Percentiles rank a stretch among this genome's conserved stretches.
phyloP scores from a whole-genome alignment of 2,888 invertebrate species.

The Campaea margaritaria region DNA sequence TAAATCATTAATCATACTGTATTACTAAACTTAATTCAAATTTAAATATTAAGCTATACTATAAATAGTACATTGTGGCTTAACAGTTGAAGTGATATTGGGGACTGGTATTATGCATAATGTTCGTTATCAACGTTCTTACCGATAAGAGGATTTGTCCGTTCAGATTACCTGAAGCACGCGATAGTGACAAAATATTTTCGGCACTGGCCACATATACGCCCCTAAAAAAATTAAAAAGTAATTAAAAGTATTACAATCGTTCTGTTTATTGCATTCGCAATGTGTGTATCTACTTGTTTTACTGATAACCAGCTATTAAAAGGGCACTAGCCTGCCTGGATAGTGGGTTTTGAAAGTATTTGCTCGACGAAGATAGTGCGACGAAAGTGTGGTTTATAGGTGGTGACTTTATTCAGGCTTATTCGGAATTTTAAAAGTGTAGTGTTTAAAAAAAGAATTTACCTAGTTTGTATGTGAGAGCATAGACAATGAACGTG shows the following conservation, averaged over 20 bases:
- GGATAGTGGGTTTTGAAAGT: conserved; percentile 14
- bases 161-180: conserved; percentile 25
- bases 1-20: too few species aligned
- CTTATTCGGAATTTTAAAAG: neutral
- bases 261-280: conserved; percentile 22
- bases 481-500: neutral
- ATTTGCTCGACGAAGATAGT: neutral
- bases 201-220: conserved; percentile 17
- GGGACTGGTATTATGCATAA: conserved; percentile 28
- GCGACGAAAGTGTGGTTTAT: neutral
- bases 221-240: conserved; percentile 1
- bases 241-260: conserved; percentile 10
- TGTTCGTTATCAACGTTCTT: conserved; percentile 33
- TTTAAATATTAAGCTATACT: too few species aligned
- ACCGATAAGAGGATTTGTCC: conserved; percentile 34
- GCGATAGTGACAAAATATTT: conserved; percentile 31
- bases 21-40: too few species aligned
- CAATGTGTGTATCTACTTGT: conserved; percentile 17
- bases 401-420: neutral
- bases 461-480: neutral
- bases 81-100: neutral
- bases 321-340: conserved; percentile 40
- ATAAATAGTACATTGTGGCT: too few species aligned
- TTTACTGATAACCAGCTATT: conserved; percentile 36
- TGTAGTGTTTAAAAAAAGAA: conserved; percentile 1